These are phyloP conservation scores for Malurus elegans DNA, from an alignment of 2,113 vertebrate genomes.

Conservation along the genomic window DNA sequence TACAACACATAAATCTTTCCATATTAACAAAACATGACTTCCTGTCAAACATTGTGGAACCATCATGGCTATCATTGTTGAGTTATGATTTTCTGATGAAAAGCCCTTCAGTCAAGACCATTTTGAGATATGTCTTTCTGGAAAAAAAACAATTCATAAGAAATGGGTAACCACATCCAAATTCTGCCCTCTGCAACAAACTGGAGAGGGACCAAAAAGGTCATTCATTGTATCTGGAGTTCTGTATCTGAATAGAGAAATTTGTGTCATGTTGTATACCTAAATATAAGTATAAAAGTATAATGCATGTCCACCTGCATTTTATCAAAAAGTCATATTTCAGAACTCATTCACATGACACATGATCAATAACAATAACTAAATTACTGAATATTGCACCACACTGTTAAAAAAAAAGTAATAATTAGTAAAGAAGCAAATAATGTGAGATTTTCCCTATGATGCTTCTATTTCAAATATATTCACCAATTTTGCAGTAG, in stretches of 20 bases:
- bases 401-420: background rate
- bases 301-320: background rate
- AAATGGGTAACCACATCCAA: background rate
- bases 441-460: background rate
- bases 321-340: background rate
- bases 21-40: background rate
- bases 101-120: background rate
- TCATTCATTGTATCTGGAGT: background rate
- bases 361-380: background rate
- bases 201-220: background rate
- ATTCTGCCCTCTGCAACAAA: background rate
- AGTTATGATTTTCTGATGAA: background rate
- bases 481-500: background rate
- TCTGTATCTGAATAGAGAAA: background rate
- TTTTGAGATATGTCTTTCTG: background rate
- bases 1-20: background rate
- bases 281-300: background rate
- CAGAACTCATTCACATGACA: background rate
- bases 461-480: background rate
- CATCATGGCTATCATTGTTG: rapidly evolving
- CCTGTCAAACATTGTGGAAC: background rate
- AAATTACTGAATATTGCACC: background rate
- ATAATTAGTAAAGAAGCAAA: background rate
- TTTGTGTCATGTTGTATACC: background rate
- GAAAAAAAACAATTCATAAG: background rate